These are phyloP conservation scores for Pogonus chalceus DNA, from an alignment of 1,140 invertebrate species.

Conservation along the genomic window DNA sequence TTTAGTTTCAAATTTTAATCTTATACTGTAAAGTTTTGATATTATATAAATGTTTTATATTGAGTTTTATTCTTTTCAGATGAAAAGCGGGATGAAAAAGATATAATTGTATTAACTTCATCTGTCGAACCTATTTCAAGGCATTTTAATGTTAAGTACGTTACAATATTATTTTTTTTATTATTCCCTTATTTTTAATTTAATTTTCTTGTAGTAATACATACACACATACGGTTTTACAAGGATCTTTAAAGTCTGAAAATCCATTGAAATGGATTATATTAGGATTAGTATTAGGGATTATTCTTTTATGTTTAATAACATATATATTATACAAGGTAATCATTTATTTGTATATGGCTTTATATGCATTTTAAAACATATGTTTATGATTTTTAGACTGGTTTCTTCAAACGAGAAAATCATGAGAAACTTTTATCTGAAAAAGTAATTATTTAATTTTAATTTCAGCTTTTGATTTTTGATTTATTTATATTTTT, in stretches of 20 bases:
- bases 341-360: neutral
- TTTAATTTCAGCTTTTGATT: neutral
- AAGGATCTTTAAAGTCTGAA: neutral
- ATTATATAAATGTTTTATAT: too few relatives aligned
- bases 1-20: too few relatives aligned
- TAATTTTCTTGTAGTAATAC: conserved; percentile 8
- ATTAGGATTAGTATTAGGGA: neutral
- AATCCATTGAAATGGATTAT: conserved; percentile 8
- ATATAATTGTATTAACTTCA: neutral
- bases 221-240: neutral
- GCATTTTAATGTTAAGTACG: neutral
- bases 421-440: conserved; percentile 11
- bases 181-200: neutral
- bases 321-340: conserved; percentile 4
- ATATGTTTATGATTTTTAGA: conserved; percentile 7
- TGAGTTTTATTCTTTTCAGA: neutral
- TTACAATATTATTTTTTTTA: neutral
- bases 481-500: too few relatives aligned
- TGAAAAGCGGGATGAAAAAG: neutral
- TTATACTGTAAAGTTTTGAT: too few relatives aligned
- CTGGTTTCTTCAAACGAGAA: conserved; percentile 7
- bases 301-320: neutral
- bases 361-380: neutral
- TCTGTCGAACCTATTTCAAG: neutral
- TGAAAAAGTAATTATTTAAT: conserved; percentile 3